These are phyloP conservation scores for Centropyge bicolor DNA, from an alignment of 2,797 vertebrate genomes.

Conservation along the genomic window DNA sequence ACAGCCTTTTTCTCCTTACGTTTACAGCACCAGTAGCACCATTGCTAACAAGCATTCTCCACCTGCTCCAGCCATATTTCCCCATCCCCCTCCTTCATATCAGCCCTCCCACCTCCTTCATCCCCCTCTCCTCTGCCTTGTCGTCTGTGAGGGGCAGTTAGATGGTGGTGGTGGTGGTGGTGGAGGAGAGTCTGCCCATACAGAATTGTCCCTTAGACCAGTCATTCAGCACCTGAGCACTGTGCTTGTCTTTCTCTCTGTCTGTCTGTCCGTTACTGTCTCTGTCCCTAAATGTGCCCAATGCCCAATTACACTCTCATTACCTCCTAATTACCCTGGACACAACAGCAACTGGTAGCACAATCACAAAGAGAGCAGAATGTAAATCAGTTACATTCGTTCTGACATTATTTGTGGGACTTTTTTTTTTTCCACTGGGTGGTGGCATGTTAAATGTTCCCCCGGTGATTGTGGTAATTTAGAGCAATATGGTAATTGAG, in stretches of 20 bases:
- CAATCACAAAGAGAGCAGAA: slow-evolving; percentile 69
- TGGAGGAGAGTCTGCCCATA: slow-evolving; percentile 59
- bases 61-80: slow-evolving; percentile 70
- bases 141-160: slow-evolving; percentile 69
- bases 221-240: slow-evolving; percentile 74
- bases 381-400: slow-evolving; percentile 76
- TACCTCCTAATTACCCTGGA: slow-evolving; percentile 82
- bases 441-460: slow-evolving; percentile 82
- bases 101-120: slow-evolving; percentile 56
- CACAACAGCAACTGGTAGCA: slow-evolving; percentile 75
- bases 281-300: slow-evolving; percentile 66
- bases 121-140: slow-evolving; percentile 49
- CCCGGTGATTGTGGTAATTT: slow-evolving; percentile 80
- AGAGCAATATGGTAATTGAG: slow-evolving; percentile 81
- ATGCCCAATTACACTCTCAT: slow-evolving; percentile 80
- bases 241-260: slow-evolving; percentile 15
- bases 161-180: slow-evolving; percentile 49
- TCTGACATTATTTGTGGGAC: slow-evolving; percentile 71
- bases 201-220: slow-evolving; percentile 56
- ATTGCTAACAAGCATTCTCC: slow-evolving; percentile 54
- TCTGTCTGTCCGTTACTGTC: slow-evolving; percentile 32
- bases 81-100: slow-evolving; percentile 69
- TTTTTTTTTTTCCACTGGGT: slow-evolving; percentile 58
- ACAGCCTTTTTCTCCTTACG: slow-evolving; percentile 54
- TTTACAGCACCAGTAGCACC: slow-evolving; percentile 50